Percentiles rank a stretch among this genome's conserved stretches.
These are phyloP conservation scores for Bilobella aurantiaca DNA, from an alignment of 1,140 invertebrate species.

Conservation along the genomic window DNA sequence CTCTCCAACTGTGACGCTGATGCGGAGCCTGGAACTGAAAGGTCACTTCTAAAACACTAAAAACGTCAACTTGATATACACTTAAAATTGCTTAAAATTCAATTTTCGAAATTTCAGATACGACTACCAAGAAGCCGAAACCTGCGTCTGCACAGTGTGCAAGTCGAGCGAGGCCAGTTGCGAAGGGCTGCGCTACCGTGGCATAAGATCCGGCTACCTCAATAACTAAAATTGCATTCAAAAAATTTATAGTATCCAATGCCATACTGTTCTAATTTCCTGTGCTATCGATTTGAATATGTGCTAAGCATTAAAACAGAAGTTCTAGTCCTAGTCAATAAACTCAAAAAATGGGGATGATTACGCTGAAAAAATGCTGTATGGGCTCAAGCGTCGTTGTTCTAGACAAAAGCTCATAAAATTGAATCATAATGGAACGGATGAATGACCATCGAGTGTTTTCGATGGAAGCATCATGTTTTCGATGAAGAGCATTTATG, in stretches of 20 bases:
- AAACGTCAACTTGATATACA: neutral
- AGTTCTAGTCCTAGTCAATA: too few species aligned
- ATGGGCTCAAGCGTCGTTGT: too few species aligned
- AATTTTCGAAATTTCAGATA: slow-evolving; percentile 39
- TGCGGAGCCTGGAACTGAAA: slow-evolving; percentile 46
- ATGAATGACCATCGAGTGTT: too few species aligned
- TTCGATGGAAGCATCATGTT: too few species aligned
- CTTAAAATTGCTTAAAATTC: neutral
- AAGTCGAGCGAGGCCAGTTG: slow-evolving; percentile 46
- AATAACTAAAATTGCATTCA: slow-evolving; percentile 12
- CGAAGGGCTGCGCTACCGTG: slow-evolving; percentile 46
- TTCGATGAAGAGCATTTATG: too few species aligned
- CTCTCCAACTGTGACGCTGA: slow-evolving; percentile 55
- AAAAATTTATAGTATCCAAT: neutral
- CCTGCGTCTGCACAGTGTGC: slow-evolving; percentile 50
- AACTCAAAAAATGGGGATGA: too few species aligned
- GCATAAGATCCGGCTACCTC: slow-evolving; percentile 33
- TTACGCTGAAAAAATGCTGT: too few species aligned
- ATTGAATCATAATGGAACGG: too few species aligned
- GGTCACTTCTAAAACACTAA: slow-evolving; percentile 26
- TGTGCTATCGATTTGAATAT: too few species aligned
- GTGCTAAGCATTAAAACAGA: too few species aligned
- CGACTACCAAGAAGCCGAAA: slow-evolving; percentile 52
- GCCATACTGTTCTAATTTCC: too few species aligned
- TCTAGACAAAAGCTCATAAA: too few species aligned